phyloP scores from a whole-genome alignment of 2,888 invertebrate genomes.

The Tetrapedia diversipes region DNA sequence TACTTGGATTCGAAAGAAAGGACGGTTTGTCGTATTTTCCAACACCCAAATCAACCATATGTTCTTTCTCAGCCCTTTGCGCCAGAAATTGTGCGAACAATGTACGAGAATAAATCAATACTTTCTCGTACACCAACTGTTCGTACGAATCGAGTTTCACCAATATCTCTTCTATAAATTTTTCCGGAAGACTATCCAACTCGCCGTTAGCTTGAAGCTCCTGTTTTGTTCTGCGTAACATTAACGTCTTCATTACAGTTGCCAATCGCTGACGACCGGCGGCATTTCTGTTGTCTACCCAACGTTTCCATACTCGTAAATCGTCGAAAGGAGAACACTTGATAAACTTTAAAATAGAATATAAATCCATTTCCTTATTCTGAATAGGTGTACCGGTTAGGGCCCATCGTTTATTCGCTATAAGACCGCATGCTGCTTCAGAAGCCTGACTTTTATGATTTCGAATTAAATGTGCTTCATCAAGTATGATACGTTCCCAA shows the following conservation, averaged over 20 bases:
- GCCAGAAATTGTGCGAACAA: constrained; percentile 90
- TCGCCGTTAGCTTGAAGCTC: constrained; percentile 88
- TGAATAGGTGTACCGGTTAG: constrained; percentile 98
- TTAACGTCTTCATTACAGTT: constrained; percentile 91
- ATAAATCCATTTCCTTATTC: constrained; percentile 94
- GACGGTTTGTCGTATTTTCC: constrained; percentile 66
- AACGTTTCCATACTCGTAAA: constrained; percentile 93
- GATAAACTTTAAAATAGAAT: constrained; percentile 92
- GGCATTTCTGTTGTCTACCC: constrained; percentile 93
- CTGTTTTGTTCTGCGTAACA: constrained; percentile 94
- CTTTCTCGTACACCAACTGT: constrained; percentile 90
- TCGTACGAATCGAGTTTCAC: constrained; percentile 88
- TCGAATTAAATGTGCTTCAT: constrained; percentile 96
- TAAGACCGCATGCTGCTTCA: constrained; percentile 87
- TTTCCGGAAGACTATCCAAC: constrained; percentile 86
- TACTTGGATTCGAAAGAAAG: constrained; percentile 61
- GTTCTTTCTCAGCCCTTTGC: constrained; percentile 89
- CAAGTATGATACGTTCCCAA: constrained; percentile 95
- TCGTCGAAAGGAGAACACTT: constrained; percentile 95
- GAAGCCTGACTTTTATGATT: constrained; percentile 93
- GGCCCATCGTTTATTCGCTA: constrained; percentile 88
- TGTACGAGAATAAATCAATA: constrained; percentile 88
- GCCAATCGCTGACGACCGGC: constrained; percentile 92
- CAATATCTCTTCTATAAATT: constrained; percentile 84
- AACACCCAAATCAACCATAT: constrained; percentile 68